Base-by-base conservation (phyloP, 2,113 vertebrate species). In the Entomyzon cyanotis region DNA sequence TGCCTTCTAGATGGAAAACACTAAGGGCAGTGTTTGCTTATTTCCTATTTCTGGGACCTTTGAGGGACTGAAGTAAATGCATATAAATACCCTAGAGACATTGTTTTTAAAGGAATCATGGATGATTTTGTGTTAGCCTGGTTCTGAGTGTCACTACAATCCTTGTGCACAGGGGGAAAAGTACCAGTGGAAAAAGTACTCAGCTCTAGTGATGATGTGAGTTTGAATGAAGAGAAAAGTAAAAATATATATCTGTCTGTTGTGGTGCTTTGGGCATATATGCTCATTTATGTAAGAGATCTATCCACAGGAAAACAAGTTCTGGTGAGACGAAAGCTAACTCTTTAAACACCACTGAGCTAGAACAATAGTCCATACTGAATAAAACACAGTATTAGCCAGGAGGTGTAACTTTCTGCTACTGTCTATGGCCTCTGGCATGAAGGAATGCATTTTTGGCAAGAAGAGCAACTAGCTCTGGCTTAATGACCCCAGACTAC, bases 391-490 rank as follows among this genome's bases (percentile, higher is more conserved):
- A 86, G 47, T 47, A 60, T 85, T 95, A 90, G 63, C 63, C 62
- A 89, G 89, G 62, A 95, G 68, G 67, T 88, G 79, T 60, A 92
- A 83, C 59, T 90, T 96, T 93, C 71, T 94, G 58, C 82, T 86
- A 52, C 88, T 83, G 63, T 73, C 85, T 75, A 19, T 86, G 76
- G 89, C 56, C 68, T 64, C 67, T 92, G 92, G 90, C 8, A 0
- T 47, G 68, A 90, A 92, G 85, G 85, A 97, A 96, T 28, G 17
- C 42, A 71, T 88, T 94, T 96, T 90, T 95, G 93, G 93, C 87
- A 94, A 78, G 67, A 90, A 42, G 16, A 77, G 39, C 30, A 94
- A 21, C 63, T 93, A 81, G 47, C 71, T 90, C 64, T 90, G 71
- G 67, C 44, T 94, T 96, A 91, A 93, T 80, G 85, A 95, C 90